phyloP scores from a whole-genome alignment of 2,888 invertebrate genomes.

The Chydorus sphaericus region DNA sequence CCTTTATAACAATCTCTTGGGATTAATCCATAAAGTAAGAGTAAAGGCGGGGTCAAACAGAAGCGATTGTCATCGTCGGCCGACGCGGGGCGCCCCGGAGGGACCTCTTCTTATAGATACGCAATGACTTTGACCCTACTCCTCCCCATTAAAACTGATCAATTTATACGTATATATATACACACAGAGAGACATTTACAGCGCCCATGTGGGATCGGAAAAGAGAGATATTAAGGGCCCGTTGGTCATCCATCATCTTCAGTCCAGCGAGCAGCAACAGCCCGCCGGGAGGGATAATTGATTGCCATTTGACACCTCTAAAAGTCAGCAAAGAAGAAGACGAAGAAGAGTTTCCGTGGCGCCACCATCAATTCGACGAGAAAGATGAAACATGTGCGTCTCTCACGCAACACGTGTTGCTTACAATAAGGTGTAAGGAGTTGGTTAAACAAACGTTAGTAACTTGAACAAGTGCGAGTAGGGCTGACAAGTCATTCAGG shows the following conservation, averaged over 20 bases:
- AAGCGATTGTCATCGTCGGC: not conserved
- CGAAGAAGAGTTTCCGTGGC: not conserved
- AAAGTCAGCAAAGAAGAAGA: not conserved
- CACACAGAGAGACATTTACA: not conserved
- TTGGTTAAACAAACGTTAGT: slow-evolving; percentile 7
- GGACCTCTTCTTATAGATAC: not conserved
- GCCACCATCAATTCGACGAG: not conserved
- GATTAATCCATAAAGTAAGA: not conserved
- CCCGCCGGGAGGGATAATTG: not conserved
- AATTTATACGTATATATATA: not conserved
- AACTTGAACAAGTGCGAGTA: too few relatives aligned
- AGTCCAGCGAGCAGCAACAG: too few relatives aligned
- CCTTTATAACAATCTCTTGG: too few relatives aligned
- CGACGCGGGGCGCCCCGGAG: not conserved
- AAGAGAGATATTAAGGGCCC: not conserved
- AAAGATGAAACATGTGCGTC: not conserved
- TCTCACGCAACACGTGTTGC: not conserved
- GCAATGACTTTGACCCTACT: slow-evolving; percentile 4
- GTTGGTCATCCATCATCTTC: not conserved
- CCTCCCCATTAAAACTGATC: not conserved
- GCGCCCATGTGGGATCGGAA: too few relatives aligned
- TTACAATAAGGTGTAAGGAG: too few relatives aligned
- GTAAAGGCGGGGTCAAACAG: slow-evolving; percentile 2
- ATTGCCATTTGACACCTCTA: slow-evolving; percentile 6
- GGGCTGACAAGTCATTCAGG: too few relatives aligned